Evolutionary conservation across 1,140 invertebrate genomes (phyloP), one percentile per base, ranked within the genome.

Genomic region (Lasioglossum baleicum): DNA sequence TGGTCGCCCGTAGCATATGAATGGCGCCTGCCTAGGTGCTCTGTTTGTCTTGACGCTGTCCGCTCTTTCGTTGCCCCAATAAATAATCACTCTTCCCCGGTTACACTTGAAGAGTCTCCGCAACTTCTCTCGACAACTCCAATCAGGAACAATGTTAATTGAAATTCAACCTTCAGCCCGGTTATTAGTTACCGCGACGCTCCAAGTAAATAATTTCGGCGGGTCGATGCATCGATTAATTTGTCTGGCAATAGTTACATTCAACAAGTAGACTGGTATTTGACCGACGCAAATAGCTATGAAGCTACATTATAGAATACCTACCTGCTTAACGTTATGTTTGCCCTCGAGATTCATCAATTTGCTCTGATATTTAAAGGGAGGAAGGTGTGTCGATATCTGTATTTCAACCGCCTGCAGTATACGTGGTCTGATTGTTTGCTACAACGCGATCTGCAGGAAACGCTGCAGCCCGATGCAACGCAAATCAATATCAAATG

Each of bases 1-100:
- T 75, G 79, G 68, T 88, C 87, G 87, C 84, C 82, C 66, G 72
- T 82, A 81, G 89, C 88, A 89, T 89, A 89, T 89, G 88, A 90
- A 90, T 90, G 88, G 83, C 80, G 80, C 73, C 80, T 78, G 66
- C 65, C 35, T 78, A n/a, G 75, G 64, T 65, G 71, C 71, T 70
- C 51, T 42, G 60, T 76, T 65, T 53, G 75, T 56, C 63, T 40
- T 40, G 20, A 48, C 69, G 60, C 51, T 40, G 15, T 3, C 66
- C 40, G 15, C 53, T 26, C 17, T n/a, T 35, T 7, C 20, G 42
- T 20, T 64, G 13, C 56, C 22, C 10, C 17, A 53, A 60, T 48
- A 26, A 75, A 48, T 51, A 51, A 20, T 53, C 51, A 17, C 51
- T 20, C 17, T 17, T 53, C 51, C 51, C 44, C 1, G 8, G 5